Evolutionary conservation across 2,113 vertebrate genomes (phyloP).

Genomic region (Notarius lentiginosus): DNA sequence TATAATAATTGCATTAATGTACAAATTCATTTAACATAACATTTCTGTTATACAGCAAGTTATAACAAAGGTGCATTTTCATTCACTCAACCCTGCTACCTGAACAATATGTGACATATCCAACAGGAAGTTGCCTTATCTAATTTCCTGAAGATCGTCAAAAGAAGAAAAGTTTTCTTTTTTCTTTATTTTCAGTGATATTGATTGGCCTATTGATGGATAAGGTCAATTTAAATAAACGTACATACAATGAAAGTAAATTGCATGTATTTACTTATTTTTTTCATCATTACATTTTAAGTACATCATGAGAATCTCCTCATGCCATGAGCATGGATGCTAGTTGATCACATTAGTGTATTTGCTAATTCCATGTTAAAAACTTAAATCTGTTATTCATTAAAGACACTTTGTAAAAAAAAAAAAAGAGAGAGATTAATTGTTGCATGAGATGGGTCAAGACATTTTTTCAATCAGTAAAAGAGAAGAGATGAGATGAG

Average conservation of each 20-base stretch:
- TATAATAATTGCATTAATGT: not conserved
- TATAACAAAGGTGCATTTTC: not conserved
- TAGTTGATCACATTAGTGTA: not conserved
- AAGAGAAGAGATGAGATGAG: not conserved
- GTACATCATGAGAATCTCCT: not conserved
- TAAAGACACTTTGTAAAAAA: not conserved
- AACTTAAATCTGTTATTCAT: not conserved
- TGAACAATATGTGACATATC: not conserved
- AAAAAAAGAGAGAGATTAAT: not conserved
- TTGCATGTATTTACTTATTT: not conserved
- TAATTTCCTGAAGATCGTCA: not conserved
- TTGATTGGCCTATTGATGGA: not conserved
- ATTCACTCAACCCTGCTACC: not conserved
- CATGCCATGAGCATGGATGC: not conserved
- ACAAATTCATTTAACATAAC: not conserved
- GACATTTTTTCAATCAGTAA: not conserved
- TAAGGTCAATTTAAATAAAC: not conserved
- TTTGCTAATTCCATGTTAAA: not conserved
- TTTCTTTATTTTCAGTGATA: not conserved
- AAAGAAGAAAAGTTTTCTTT: not conserved
- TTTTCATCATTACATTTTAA: not conserved
- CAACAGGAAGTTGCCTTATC: not conserved
- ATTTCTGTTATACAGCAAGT: not conserved
- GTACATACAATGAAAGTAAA: not conserved
- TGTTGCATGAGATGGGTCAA: not conserved